Conservation (phyloP, 1,140 invertebrate species). For the Lucilia sericata region DNA sequence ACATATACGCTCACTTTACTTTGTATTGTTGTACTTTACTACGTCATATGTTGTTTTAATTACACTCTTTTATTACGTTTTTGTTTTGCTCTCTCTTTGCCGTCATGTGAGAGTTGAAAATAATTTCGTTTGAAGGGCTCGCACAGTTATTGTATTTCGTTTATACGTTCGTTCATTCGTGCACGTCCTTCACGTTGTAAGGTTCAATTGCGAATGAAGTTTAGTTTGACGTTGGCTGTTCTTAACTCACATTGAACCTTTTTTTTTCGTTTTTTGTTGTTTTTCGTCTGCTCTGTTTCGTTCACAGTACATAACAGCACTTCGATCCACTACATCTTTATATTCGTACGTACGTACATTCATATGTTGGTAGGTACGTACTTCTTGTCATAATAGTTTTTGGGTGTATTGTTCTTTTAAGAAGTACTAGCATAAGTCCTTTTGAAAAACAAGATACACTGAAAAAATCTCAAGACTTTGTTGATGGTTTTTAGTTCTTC, state of each 20-base stretch:
- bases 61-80: neutral
- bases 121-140: slow-evolving; percentile 22
- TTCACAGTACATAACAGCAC: neutral
- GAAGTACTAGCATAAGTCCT: slow-evolving; percentile 14
- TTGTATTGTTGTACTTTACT: slow-evolving; percentile 24
- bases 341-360: too few species aligned
- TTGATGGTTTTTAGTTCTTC: too few species aligned
- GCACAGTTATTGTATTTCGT: slow-evolving; percentile 7
- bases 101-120: neutral
- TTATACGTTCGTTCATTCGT: neutral
- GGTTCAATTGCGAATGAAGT: slow-evolving; percentile 62
- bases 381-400: neutral
- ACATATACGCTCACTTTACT: neutral
- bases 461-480: too few species aligned
- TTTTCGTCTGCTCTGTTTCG: neutral
- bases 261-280: slow-evolving; percentile 6
- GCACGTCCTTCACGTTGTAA: slow-evolving; percentile 65
- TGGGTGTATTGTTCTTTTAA: slow-evolving; percentile 28
- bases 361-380: too few species aligned
- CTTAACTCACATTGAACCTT: slow-evolving; percentile 31
- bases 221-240: slow-evolving; percentile 35
- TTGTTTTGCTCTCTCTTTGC: slow-evolving; percentile 23
- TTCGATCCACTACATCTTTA: neutral
- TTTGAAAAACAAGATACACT: neutral
- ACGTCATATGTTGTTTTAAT: slow-evolving; percentile 29